These are phyloP conservation scores for Melinopterus prodromus DNA, from an alignment of 2,888 invertebrate species.

Conservation along the genomic window DNA sequence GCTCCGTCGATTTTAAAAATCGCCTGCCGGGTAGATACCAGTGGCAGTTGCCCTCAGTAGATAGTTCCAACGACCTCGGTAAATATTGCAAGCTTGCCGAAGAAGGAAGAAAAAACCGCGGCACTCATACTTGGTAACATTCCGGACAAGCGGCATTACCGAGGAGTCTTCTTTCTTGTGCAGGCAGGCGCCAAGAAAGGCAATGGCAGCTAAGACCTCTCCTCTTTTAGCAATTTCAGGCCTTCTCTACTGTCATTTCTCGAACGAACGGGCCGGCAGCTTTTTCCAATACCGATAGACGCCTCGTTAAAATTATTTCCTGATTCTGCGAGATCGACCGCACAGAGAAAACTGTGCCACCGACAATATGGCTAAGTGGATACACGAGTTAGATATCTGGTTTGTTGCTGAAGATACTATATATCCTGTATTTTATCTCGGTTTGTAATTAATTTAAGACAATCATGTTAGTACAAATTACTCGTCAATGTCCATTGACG, in stretches of 20 bases:
- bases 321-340: not conserved
- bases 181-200: constrained; percentile 40
- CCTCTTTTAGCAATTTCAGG: not conserved
- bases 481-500: too few species aligned
- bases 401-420: not conserved
- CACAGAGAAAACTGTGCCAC: not conserved
- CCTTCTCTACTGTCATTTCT: not conserved
- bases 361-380: not conserved
- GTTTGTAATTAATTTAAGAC: too few species aligned
- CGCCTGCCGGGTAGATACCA: not conserved
- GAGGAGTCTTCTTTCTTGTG: constrained; percentile 11
- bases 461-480: too few species aligned
- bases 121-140: constrained; percentile 19
- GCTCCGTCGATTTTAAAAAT: not conserved
- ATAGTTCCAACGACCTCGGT: not conserved
- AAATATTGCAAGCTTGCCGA: not conserved
- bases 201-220: constrained; percentile 28
- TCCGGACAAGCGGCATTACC: constrained; percentile 14
- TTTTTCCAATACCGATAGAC: not conserved
- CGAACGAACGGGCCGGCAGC: not conserved
- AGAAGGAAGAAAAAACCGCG: constrained; percentile 18
- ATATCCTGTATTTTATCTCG: too few species aligned
- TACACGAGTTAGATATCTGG: not conserved
- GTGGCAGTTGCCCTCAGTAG: not conserved
- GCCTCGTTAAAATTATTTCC: not conserved